Conservation (phyloP, 2,113 vertebrate species). For the Oncorhynchus nerka region DNA sequence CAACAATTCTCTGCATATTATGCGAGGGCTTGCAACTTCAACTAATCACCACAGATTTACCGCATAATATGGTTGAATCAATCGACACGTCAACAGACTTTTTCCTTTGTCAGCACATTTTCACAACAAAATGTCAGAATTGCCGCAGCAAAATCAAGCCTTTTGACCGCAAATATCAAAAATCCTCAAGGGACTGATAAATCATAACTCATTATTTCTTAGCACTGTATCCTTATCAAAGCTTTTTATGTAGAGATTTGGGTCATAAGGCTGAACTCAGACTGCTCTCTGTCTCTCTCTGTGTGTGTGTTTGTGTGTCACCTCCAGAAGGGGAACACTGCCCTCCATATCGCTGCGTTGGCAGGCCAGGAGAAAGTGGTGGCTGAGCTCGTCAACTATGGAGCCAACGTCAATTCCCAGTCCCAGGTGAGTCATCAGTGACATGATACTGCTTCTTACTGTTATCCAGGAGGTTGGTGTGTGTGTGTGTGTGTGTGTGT, state of each 20-base stretch:
- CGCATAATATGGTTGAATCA: no score
- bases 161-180: background rate
- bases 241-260: constrained; percentile 18
- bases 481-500: background rate
- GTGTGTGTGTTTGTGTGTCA: constrained; percentile 14
- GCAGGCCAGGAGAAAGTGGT: constrained; percentile 86
- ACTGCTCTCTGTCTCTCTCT: background rate
- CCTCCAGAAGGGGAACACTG: constrained; percentile 94
- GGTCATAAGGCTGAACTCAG: constrained; percentile 34
- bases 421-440: constrained; percentile 80
- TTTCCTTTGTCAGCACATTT: background rate
- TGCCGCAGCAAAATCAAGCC: background rate
- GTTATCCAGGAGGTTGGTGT: no score
- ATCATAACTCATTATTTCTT: background rate
- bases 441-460: constrained; percentile 28
- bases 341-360: constrained; percentile 93
- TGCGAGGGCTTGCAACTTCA: no score
- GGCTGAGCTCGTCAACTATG: constrained; percentile 88
- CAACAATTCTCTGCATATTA: no score
- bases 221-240: background rate
- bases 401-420: constrained; percentile 95
- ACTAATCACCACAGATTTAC: no score
- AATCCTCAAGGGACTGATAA: background rate
- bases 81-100: no score
- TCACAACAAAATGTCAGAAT: background rate